phyloP scores from a whole-genome alignment of 2,888 invertebrate genomes.

The Thyatira batis region DNA sequence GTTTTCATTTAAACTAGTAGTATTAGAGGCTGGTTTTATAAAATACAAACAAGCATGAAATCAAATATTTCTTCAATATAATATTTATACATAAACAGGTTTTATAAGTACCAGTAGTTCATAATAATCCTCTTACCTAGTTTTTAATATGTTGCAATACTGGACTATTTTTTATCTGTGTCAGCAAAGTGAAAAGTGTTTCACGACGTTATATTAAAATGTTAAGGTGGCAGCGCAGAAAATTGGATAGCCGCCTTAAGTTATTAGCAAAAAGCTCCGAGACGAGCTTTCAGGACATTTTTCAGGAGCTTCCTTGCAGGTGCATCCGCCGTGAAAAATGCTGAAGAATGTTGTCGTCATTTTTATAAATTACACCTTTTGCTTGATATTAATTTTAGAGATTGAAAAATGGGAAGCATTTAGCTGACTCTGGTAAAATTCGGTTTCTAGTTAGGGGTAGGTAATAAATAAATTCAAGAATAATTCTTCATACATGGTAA shows the following conservation, averaged over 20 bases:
- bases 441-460: no score
- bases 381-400: not conserved
- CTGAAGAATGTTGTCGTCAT: not conserved
- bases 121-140: no score
- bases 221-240: slow-evolving; percentile 7
- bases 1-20: no score
- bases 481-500: no score
- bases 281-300: slow-evolving; percentile 11
- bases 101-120: no score
- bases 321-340: not conserved
- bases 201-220: slow-evolving; percentile 8
- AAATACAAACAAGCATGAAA: no score
- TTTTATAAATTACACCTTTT: not conserved
- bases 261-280: slow-evolving; percentile 15
- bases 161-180: not conserved
- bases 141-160: not conserved
- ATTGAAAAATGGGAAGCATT: not conserved
- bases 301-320: not conserved
- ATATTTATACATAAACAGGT: no score
- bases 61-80: no score
- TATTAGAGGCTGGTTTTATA: no score
- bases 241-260: slow-evolving; percentile 13
- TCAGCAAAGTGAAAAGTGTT: not conserved
- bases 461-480: no score
- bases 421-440: not conserved